Percentiles rank a stretch among this genome's conserved stretches.
Evolutionary conservation across 2,888 invertebrate genomes (phyloP).

Genomic region (Lasioglossum pauxillum): DNA sequence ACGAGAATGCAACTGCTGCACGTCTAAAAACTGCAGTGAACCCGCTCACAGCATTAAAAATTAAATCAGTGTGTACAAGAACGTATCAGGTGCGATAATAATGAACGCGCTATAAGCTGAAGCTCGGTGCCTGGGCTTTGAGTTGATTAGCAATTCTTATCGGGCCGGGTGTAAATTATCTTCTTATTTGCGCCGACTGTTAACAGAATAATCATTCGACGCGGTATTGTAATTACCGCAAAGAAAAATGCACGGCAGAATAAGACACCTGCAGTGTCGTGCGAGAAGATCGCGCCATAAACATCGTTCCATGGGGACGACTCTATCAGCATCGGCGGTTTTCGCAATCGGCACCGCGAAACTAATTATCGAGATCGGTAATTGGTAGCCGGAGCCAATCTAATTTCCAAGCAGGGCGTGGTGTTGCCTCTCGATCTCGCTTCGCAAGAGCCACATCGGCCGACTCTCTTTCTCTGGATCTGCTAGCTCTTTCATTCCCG

Average conservation of each 20-base stretch:
- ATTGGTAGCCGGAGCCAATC: constrained; percentile 56
- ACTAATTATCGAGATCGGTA: constrained; percentile 65
- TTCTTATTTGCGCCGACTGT: not conserved
- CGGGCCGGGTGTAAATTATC: constrained; percentile 1
- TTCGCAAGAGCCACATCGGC: constrained; percentile 31
- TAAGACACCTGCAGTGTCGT: constrained; percentile 17
- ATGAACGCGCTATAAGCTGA: not conserved
- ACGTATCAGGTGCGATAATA: not conserved
- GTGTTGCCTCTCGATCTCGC: constrained; percentile 37
- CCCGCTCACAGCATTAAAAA: not conserved
- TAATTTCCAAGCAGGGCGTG: constrained; percentile 62
- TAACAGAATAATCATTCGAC: constrained; percentile 3
- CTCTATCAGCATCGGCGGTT: constrained; percentile 30
- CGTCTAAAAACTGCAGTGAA: constrained; percentile 27
- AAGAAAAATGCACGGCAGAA: not conserved
- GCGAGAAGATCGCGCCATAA: not conserved
- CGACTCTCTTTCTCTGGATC: constrained; percentile 45
- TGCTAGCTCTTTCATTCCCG: constrained; percentile 50
- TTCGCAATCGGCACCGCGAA: constrained; percentile 61
- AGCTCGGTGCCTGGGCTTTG: not conserved
- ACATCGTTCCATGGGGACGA: not conserved
- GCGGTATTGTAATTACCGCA: not conserved
- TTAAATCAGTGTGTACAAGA: not conserved
- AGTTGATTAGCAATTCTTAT: constrained; percentile 1
- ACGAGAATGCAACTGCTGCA: constrained; percentile 36